Conservation (phyloP, 2,113 vertebrate genomes). For the human (Homo sapiens) region DNA sequence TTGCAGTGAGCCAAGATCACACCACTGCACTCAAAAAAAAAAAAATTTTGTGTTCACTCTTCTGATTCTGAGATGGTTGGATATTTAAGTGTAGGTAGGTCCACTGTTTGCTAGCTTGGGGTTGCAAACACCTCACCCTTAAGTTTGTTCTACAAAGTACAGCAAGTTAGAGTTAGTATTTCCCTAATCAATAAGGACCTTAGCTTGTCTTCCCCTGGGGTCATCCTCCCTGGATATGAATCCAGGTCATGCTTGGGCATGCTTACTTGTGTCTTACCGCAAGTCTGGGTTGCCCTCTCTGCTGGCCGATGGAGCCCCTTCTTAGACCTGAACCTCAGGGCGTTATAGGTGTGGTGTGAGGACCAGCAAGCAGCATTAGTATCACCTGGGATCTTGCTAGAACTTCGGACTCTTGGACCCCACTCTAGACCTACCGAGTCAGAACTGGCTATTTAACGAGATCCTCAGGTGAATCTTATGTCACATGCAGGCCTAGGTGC, state of each 20-base stretch:
- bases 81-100: neutral
- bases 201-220: neutral
- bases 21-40: too few species aligned
- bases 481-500: neutral
- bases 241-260: neutral
- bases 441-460: neutral
- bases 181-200: neutral
- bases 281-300: neutral
- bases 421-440: neutral
- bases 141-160: neutral
- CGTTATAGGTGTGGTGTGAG: neutral
- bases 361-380: neutral
- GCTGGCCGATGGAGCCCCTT: neutral
- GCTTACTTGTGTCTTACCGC: neutral
- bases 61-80: neutral
- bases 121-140: neutral
- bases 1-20: too few species aligned
- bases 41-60: neutral
- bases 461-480: neutral
- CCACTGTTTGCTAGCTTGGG: neutral
- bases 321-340: neutral
- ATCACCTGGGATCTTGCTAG: neutral
- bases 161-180: neutral
- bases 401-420: neutral
- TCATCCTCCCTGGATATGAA: neutral